Base-by-base conservation (phyloP, 2,888 invertebrate species). In the Dendrolimus pini region DNA sequence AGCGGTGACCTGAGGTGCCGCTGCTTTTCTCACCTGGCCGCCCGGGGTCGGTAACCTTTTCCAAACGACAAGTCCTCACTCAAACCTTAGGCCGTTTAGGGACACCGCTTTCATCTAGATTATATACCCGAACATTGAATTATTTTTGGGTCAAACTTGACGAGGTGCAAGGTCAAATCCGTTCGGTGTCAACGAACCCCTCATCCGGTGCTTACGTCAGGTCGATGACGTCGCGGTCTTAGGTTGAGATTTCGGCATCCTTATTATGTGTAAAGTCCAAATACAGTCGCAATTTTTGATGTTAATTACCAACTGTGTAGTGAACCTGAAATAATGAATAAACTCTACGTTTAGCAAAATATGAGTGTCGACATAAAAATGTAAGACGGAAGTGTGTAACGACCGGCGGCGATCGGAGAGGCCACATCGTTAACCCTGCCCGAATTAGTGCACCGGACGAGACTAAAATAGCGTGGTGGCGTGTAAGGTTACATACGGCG, bases 361-460 rank as follows among this genome's bases (percentile, higher is more conserved):
- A 72, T 74, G 64, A 82, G 88, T 86, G 88, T 74, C 75, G 73
- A 74, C 72, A 75, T 74, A 75, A 78, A 82, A 75, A 78, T 77
- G 63, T 77, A 83, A 85, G 85, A 83, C 84, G 85, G 86, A 88
- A 88, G 85, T 87, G 87, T 82, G 75, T 76, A 80, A 78, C 77
- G 77, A 78, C 74, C 79, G 76, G 71, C 78, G 74, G 78, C 80
- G 81, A 71, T 78, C 78, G 74, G 77, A 78, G 85, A 88, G 85
- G 88, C 85, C 85, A 80, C 81, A 82, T 83, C 84, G 86, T 81
- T 89, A 90, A 90, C 89, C 89, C 89, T 88, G 89, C 89, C 89
- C 89, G 89, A 89, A 85, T 89, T 89, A 89, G 89, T 89, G 89
- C 89, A 89, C 86, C 86, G 88, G 78, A 83, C 84, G 86, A 78